phyloP scores from a whole-genome alignment of 1,140 invertebrate genomes.

The Yoshiicerus persimilis region DNA sequence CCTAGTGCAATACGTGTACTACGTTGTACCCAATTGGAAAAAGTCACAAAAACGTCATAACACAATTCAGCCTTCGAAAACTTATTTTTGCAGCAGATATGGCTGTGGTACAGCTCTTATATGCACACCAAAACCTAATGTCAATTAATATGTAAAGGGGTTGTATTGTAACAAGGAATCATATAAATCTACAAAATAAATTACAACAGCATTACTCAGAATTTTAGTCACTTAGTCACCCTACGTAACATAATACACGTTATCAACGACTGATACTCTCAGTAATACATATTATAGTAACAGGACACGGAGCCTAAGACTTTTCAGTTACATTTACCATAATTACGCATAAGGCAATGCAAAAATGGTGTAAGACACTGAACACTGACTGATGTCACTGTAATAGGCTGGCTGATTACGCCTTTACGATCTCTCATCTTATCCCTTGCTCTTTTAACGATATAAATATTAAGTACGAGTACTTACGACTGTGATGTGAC shows the following conservation, averaged over 20 bases:
- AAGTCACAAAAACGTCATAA: background rate
- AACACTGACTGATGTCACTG: background rate
- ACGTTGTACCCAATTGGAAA: too few relatives aligned
- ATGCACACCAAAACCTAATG: too few relatives aligned
- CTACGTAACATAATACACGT: background rate
- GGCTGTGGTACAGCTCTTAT: too few relatives aligned
- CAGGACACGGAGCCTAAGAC: too few relatives aligned
- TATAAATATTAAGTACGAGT: background rate
- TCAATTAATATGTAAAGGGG: background rate
- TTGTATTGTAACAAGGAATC: background rate
- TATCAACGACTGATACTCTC: background rate
- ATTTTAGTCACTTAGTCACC: too few relatives aligned
- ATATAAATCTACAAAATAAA: background rate
- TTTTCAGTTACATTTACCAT: background rate
- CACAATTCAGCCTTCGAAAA: background rate
- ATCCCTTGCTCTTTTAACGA: background rate
- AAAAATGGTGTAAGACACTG: background rate
- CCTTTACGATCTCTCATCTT: background rate
- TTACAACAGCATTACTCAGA: background rate
- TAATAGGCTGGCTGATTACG: background rate
- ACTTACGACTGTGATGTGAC: background rate
- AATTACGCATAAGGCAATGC: background rate
- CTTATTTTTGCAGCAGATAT: background rate
- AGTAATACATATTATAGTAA: too few relatives aligned
- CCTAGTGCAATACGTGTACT: too few relatives aligned